Conservation (phyloP, 2,113 vertebrate genomes). For the Alexandromys fortis region DNA sequence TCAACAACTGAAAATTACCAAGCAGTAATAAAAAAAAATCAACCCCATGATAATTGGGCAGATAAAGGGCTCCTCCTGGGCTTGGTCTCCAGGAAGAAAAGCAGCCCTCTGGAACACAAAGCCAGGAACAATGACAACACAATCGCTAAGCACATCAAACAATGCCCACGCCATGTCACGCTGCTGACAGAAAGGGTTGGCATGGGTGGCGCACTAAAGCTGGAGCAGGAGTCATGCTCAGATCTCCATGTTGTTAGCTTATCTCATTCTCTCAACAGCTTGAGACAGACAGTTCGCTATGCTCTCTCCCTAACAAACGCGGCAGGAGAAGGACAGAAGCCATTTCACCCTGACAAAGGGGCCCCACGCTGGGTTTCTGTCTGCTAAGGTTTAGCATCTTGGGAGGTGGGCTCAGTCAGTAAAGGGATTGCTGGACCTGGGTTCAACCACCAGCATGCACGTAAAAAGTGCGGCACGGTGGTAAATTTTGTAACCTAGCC, state of each 20-base stretch:
- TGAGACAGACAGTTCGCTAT: neutral
- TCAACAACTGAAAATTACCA: slow-evolving; percentile 72
- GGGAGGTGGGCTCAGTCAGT: neutral
- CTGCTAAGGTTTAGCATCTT: neutral
- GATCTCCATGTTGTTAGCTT: neutral
- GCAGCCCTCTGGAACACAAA: neutral
- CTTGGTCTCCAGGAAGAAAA: slow-evolving; percentile 48
- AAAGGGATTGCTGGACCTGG: no score
- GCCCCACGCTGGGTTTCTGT: neutral
- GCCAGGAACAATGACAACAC: neutral
- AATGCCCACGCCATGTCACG: accelerated
- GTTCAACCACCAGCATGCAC: neutral
- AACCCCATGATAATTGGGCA: slow-evolving; percentile 36
- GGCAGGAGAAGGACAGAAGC: neutral
- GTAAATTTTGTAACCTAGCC: neutral
- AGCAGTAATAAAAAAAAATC: slow-evolving; percentile 39
- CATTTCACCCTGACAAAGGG: neutral
- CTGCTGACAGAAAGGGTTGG: neutral
- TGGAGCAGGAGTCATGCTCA: neutral
- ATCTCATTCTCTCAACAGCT: neutral
- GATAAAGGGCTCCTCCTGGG: neutral
- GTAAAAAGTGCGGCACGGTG: neutral
- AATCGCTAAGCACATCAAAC: neutral
- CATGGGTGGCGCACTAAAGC: neutral
- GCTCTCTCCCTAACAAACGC: neutral